A percentile compares a stretch with the other conserved stretches of the same genome.
phyloP scores from a whole-genome alignment of 2,888 invertebrate species.

The Heliconius charithonia region DNA sequence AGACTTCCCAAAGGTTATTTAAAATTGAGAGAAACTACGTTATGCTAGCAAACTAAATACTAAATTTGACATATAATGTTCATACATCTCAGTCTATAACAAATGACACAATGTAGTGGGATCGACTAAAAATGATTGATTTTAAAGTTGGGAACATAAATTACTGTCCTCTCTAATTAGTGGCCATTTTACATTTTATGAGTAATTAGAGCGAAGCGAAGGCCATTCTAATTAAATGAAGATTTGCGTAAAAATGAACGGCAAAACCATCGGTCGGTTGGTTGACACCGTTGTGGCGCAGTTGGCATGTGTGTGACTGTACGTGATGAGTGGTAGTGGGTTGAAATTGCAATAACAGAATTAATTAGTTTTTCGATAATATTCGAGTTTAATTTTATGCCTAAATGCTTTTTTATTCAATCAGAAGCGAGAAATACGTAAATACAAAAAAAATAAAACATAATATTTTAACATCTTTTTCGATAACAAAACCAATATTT shows the following conservation, averaged over 20 bases:
- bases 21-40: no score
- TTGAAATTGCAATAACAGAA: not conserved
- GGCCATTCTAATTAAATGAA: conserved; percentile 66
- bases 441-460: not conserved
- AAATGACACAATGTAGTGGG: conserved; percentile 30
- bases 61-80: no score
- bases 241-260: conserved; percentile 64
- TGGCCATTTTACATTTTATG: conserved; percentile 48
- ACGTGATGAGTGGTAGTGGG: not conserved
- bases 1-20: no score
- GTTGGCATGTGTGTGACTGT: conserved; percentile 12
- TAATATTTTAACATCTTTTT: not conserved
- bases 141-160: conserved; percentile 50
- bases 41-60: no score
- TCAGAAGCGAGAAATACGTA: not conserved
- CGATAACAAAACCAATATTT: conserved; percentile 5
- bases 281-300: conserved; percentile 12
- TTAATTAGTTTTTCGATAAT: not conserved
- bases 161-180: conserved; percentile 53
- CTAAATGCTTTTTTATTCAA: not conserved
- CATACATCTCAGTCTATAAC: conserved; percentile 5
- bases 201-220: conserved; percentile 50
- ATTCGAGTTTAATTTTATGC: not conserved
- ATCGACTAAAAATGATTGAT: conserved; percentile 36
- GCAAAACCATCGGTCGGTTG: not conserved